Evolutionary conservation across 2,113 vertebrate genomes (phyloP), one percentile per base, ranked within the genome.

Genomic region (Platycercus adscitus): DNA sequence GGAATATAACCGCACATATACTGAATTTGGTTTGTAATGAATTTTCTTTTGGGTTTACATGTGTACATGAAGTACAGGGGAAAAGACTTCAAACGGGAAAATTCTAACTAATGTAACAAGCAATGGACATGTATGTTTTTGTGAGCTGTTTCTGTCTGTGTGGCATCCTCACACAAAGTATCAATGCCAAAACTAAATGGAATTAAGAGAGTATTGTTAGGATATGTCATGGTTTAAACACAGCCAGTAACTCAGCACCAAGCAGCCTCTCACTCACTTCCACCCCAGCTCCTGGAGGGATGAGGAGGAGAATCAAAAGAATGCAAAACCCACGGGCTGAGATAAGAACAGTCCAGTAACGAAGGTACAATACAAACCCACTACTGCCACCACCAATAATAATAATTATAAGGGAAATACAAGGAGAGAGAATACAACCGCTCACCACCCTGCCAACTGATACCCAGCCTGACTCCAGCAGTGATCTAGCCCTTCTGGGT

Each of bases 121-220:
- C 23, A 70, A 47, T 3, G 26, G 58, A 31, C 0, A 1, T 0
- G 0, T 13, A 52, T 58, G 17, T 7, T 72, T 80, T 77, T 70
- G 46, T 55, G 31, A 33, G 15, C 11, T 89, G 29, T 79, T 83
- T 66, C 71, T 88, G 41, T 53, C 10, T 3, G 2, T 12, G 17
- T 20, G 17, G 25, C 47, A 72, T 17, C 24, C 24, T 82, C 47
- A 90, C 78, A 8, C 3, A 7, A 65, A 78, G 12, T 39, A 80
- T 16, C 28, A 63, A 47, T 19, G 29, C 8, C 60, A 86, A 35
- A 69, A 52, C 60, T 33, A 81, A 86, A 78, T 37, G 33, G 13
- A 18, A 81, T 53, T 81, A 60, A 81, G 28, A 50, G 16, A 31
- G 10, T 46, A 35, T 20, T 81, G 20, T 44, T 65, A 63, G 16